Evolutionary conservation across 1,140 invertebrate species (phyloP), one percentile per base, ranked within the genome.

Genomic region (Drosophila insularis): DNA sequence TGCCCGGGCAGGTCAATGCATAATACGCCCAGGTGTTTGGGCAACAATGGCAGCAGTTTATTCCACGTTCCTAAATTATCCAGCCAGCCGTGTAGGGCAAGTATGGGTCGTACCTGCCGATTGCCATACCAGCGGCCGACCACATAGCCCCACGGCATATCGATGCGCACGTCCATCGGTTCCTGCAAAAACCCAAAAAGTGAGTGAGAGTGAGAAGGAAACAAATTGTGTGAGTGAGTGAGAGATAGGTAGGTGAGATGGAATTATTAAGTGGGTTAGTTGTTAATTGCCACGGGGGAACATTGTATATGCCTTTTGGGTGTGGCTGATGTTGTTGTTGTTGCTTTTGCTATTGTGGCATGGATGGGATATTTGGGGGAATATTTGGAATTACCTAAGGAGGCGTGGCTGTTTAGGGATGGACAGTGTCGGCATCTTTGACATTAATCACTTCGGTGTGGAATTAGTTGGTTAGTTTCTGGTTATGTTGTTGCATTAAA

Each of bases 51-150:
- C 43, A 94, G 93, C 32, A 97, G 81, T 7, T 93, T 92, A 90
- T 96, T 95, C 93, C 96, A 97, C 0, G 95, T 94, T 11, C 94
- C 95, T 55, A 95, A 94, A 90, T 96, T 96, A 82, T 96, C 95
- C 91, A 95, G 94, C 95, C 95, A 96, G 8, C 96, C 96, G 90
- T 97, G 96, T 10, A 97, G 71, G 0, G 94, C 94, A 19, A 97
- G 80, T 56, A 96, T 94, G 4, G 96, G 96, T 65, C 93, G 92
- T 14, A 93, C 92, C 71, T 94, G 91, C 6, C 93, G 92, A 56
- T 93, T 93, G 13, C 95, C 95, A 94, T 95, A 96, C 91, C 94
- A 93, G 90, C 95, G 96, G 75, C 94, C 95, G 10, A 94, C 92
- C 21, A 96, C 82, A 78, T 95, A 93, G 4, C 96, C 95, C 90